Evolutionary conservation across 2,113 vertebrate species (phyloP).

Genomic region (Panthera tigris): DNA sequence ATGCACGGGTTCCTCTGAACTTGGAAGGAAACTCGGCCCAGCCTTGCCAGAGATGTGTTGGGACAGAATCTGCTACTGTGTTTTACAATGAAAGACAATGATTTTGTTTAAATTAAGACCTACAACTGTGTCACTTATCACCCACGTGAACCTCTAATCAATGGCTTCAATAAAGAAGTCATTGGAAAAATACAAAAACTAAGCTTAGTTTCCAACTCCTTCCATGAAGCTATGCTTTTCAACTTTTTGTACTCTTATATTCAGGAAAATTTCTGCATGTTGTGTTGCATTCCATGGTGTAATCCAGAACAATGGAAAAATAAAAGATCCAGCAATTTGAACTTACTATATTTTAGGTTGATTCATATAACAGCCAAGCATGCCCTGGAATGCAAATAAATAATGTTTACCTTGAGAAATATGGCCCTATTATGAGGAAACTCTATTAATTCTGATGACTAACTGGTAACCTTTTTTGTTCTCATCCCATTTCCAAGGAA

Average conservation of each 20-base stretch:
- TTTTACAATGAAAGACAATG: background rate
- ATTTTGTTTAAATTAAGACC: background rate
- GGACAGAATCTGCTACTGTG: slow-evolving; percentile 60
- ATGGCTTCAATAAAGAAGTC: background rate
- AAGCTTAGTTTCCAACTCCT: background rate
- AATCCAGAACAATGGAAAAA: background rate
- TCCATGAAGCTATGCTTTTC: background rate
- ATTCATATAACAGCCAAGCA: background rate
- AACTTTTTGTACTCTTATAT: background rate
- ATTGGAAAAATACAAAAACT: background rate
- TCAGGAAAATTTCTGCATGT: background rate
- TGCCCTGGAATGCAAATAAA: background rate
- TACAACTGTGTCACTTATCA: background rate
- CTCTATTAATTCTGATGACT: rapidly evolving
- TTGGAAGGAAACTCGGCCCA: slow-evolving; percentile 76
- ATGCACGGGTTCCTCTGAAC: slow-evolving; percentile 40
- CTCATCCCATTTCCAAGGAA: background rate
- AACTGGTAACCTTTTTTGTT: background rate
- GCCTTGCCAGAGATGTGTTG: slow-evolving; percentile 86
- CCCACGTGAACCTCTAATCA: background rate
- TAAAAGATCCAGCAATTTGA: background rate
- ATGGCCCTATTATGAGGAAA: rapidly evolving
- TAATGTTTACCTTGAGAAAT: background rate
- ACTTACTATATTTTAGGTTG: background rate
- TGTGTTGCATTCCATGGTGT: rapidly evolving